A percentile compares a stretch with the other conserved stretches of the same genome.
phyloP scores from a whole-genome alignment of 1,140 invertebrate genomes.

The Bursaphelenchus mucronatus region DNA sequence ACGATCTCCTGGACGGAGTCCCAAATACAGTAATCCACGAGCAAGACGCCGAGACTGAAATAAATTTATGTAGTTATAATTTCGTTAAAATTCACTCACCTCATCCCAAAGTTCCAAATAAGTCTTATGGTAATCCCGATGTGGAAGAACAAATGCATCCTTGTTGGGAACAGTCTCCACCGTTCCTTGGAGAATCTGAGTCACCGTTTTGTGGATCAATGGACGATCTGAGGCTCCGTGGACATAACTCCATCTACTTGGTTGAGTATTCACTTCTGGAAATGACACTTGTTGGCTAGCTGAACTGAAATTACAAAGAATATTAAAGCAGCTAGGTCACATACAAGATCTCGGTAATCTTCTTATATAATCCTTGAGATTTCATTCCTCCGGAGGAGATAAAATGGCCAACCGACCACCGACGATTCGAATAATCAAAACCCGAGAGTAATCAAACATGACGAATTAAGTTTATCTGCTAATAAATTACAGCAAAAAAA shows the following conservation, averaged over 20 bases:
- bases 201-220: conserved; percentile 16
- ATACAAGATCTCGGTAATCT: no score
- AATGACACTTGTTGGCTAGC: no score
- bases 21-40: conserved; percentile 72
- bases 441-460: no score
- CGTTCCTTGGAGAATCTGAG: background rate
- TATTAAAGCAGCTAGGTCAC: no score
- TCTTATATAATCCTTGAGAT: no score
- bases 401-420: no score
- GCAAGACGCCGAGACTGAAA: conserved; percentile 72
- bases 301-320: no score
- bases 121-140: conserved; percentile 31
- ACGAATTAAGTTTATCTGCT: no score
- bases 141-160: conserved; percentile 27
- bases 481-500: no score
- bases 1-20: conserved; percentile 73
- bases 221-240: conserved; percentile 28
- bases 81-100: background rate
- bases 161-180: conserved; percentile 21
- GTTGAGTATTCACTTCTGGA: no score
- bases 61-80: background rate
- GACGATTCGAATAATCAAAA: no score
- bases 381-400: no score
- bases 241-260: conserved; percentile 17
- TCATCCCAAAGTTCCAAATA: conserved; percentile 23